Evolutionary conservation across 2,113 vertebrate species (phyloP).

Genomic region (Coreoperca whiteheadi): DNA sequence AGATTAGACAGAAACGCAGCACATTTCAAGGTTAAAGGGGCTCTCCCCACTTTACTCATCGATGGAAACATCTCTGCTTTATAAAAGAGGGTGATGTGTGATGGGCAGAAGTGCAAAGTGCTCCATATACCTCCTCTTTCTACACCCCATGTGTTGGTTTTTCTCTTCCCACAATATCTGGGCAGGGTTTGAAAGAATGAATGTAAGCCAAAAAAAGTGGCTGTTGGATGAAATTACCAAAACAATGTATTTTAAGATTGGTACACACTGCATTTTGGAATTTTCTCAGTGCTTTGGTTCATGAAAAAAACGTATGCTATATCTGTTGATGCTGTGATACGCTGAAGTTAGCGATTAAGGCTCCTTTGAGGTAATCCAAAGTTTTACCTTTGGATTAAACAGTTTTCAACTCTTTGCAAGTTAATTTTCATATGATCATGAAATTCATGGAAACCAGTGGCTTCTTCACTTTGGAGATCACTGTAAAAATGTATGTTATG

Average conservation of each 20-base stretch:
- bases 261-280: background rate
- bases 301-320: background rate
- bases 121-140: slow-evolving; percentile 6
- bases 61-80: slow-evolving; percentile 52
- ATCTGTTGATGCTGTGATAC: background rate
- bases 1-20: slow-evolving; percentile 74
- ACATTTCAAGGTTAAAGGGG: slow-evolving; percentile 80
- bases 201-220: background rate
- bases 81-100: slow-evolving; percentile 27
- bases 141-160: slow-evolving; percentile 20
- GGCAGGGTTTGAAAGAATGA: background rate
- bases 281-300: background rate
- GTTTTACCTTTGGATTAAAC: background rate
- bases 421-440: background rate
- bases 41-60: slow-evolving; percentile 67
- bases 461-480: background rate
- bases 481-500: background rate
- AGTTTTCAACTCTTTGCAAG: background rate
- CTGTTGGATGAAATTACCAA: background rate
- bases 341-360: background rate
- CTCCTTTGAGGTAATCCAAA: background rate
- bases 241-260: background rate
- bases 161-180: background rate
- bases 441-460: background rate
- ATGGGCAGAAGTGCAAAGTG: slow-evolving; percentile 29